phyloP scores from a whole-genome alignment of 1,140 invertebrate species.

The Drosophila grimshawi region DNA sequence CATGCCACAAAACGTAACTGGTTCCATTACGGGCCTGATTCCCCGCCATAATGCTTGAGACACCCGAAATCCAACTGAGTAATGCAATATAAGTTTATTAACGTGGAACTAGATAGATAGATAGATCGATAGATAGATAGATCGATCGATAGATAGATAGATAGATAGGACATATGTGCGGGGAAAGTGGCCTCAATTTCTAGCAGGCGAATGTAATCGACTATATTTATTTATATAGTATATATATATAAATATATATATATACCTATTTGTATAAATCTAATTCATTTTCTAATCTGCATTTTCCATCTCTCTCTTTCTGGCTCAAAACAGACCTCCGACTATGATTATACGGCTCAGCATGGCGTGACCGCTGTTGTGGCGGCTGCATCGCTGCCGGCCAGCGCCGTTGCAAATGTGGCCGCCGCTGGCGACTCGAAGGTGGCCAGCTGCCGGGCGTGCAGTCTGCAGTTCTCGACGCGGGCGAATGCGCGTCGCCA shows the following conservation, averaged over 20 bases:
- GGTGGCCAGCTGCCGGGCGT: conserved; percentile 78
- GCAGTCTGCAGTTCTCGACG: conserved; percentile 83
- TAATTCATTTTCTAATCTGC: conserved; percentile 10
- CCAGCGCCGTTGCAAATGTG: conserved; percentile 68
- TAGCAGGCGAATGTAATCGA: neutral
- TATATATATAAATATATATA: conserved; percentile 1
- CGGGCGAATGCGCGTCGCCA: conserved; percentile 83
- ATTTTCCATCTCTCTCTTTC: conserved; percentile 10
- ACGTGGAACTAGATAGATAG: no score
- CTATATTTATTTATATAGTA: no score
- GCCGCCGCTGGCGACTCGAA: conserved; percentile 71
- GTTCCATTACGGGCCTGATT: no score
- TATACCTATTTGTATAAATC: no score
- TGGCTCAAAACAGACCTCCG: conserved; percentile 53
- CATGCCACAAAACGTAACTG: no score
- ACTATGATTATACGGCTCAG: conserved; percentile 72
- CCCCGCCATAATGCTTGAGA: no score
- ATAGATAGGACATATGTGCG: no score
- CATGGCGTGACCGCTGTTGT: conserved; percentile 66
- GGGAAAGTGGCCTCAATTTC: neutral
- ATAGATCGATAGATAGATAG: no score
- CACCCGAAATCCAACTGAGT: no score
- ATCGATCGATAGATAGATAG: no score
- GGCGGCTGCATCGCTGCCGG: conserved; percentile 50
- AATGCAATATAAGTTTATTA: no score